Evolutionary conservation across 1,140 invertebrate species (phyloP).

Genomic region (Platorchestia sp.): DNA sequence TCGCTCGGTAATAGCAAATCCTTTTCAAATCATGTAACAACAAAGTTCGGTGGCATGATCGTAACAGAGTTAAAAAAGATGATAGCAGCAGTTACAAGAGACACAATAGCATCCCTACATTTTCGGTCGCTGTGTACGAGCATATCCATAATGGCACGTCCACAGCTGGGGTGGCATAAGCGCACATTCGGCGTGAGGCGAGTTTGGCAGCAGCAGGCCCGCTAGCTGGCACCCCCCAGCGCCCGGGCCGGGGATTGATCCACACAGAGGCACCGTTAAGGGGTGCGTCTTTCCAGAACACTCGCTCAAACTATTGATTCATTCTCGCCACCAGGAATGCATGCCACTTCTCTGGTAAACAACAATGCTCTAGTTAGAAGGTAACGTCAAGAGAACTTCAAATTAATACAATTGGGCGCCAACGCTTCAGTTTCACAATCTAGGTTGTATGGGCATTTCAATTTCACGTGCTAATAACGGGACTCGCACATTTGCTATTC

Average conservation of each 20-base stretch:
- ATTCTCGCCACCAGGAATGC: background rate
- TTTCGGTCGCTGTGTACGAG: too few relatives aligned
- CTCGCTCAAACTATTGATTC: conserved; percentile 32
- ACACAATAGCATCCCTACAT: too few relatives aligned
- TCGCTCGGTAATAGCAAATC: too few relatives aligned
- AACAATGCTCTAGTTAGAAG: too few relatives aligned
- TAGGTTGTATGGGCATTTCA: background rate
- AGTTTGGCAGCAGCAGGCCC: background rate
- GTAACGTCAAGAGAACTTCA: background rate
- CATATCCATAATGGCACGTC: too few relatives aligned
- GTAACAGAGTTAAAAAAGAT: too few relatives aligned
- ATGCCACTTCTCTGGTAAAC: background rate
- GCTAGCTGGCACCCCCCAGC: background rate
- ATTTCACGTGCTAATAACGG: background rate
- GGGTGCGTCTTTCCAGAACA: conserved; percentile 45
- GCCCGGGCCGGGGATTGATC: conserved; percentile 6
- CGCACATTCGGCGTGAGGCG: background rate
- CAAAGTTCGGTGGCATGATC: too few relatives aligned
- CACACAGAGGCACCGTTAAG: conserved; percentile 45
- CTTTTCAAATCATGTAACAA: too few relatives aligned
- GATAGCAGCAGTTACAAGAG: too few relatives aligned
- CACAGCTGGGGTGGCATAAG: too few relatives aligned
- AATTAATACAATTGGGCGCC: too few relatives aligned
- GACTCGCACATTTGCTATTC: background rate
- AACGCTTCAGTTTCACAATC: background rate